These are phyloP conservation scores for Glyphotaelius pellucidus DNA, from an alignment of 2,888 invertebrate species.

Conservation along the genomic window DNA sequence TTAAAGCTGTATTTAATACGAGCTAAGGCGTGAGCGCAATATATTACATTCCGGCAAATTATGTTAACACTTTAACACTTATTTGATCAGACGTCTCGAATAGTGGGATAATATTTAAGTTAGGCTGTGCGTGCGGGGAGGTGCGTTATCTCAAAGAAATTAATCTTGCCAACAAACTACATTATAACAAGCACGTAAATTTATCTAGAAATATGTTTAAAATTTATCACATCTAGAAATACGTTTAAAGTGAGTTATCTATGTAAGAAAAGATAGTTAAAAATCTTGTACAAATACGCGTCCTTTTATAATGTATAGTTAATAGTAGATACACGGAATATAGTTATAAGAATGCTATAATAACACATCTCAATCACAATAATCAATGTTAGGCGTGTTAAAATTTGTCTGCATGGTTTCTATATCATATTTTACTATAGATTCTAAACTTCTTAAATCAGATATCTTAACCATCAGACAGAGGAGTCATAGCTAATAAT, in stretches of 20 bases:
- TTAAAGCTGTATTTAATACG: constrained; percentile 14
- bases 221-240: background rate
- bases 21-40: constrained; percentile 29
- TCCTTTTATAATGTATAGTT: no score
- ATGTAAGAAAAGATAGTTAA: no score
- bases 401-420: no score
- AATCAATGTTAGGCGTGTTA: no score
- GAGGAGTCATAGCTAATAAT: no score
- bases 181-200: background rate
- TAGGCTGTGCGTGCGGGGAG: background rate
- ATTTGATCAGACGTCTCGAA: constrained; percentile 41
- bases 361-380: no score
- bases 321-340: no score
- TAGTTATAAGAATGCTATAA: no score
- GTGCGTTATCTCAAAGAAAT: constrained; percentile 21
- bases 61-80: constrained; percentile 46
- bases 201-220: background rate
- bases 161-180: background rate
- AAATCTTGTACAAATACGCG: background rate
- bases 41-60: constrained; percentile 27
- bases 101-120: background rate
- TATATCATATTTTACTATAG: no score
- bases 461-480: no score
- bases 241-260: background rate
- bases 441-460: no score